Conservation (phyloP, 2,113 vertebrate genomes). For the Coptodon rendalli region DNA sequence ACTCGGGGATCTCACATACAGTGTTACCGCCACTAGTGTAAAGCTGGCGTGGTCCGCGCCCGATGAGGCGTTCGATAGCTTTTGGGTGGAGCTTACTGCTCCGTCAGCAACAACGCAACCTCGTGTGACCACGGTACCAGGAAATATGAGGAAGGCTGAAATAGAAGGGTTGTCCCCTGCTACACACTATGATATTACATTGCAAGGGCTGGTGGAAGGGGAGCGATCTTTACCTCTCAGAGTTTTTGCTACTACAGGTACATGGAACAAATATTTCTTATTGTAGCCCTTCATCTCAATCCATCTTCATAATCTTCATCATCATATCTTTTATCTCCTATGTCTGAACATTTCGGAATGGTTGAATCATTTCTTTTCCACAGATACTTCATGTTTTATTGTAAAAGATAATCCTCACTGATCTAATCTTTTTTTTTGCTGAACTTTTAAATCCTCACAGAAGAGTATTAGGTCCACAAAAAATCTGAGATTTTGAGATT, state of each 20-base stretch:
- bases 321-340: background rate
- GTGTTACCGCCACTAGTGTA: conserved; percentile 35
- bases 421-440: background rate
- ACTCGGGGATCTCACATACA: conserved; percentile 11
- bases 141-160: conserved; percentile 39
- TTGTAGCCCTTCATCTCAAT: background rate
- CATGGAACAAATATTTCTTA: conserved; percentile 22
- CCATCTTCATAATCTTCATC: background rate
- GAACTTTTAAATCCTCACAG: background rate
- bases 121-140: conserved; percentile 27
- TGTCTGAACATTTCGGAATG: background rate
- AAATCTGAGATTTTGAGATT: background rate
- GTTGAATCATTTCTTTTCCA: background rate
- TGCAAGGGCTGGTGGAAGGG: conserved; percentile 58
- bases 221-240: conserved; percentile 44
- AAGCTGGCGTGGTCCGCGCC: conserved; percentile 44
- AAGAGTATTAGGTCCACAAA: background rate
- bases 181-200: conserved; percentile 47
- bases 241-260: conserved; percentile 66
- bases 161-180: conserved; percentile 50
- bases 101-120: background rate
- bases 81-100: conserved; percentile 50
- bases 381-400: background rate
- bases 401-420: background rate
- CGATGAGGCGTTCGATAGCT: conserved; percentile 31